These are phyloP conservation scores for Triplophysa bombifrons DNA, from an alignment of 2,797 vertebrate species.

Conservation along the genomic window DNA sequence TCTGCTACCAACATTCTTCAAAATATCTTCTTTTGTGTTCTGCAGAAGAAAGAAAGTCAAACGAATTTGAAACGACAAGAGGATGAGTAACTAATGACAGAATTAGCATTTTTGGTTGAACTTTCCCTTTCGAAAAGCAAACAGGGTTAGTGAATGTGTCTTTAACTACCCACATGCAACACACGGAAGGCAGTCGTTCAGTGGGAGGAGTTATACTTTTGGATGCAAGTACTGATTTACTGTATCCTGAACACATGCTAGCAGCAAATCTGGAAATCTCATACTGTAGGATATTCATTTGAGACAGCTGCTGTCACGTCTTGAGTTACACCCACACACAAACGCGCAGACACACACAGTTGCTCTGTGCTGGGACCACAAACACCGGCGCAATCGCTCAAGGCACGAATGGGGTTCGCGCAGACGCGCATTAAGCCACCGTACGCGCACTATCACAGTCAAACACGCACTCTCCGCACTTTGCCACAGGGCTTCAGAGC, in stretches of 20 bases:
- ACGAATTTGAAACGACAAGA: too few relatives aligned
- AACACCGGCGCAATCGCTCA: slow-evolving; percentile 41
- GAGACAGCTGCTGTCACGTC: slow-evolving; percentile 21
- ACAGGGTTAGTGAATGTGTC: background rate
- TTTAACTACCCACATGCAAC: background rate
- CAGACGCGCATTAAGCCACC: slow-evolving; percentile 47
- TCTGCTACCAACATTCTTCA: too few relatives aligned
- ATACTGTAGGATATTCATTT: slow-evolving; percentile 22
- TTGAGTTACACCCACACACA: slow-evolving; percentile 41
- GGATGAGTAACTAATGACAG: too few relatives aligned
- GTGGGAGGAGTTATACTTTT: background rate
- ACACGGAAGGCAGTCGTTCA: background rate
- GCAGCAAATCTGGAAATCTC: slow-evolving; percentile 10
- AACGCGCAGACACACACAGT: slow-evolving; percentile 23
- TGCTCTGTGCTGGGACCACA: slow-evolving; percentile 35
- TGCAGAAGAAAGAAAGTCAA: too few relatives aligned
- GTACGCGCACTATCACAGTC: slow-evolving; percentile 34
- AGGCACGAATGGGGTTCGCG: slow-evolving; percentile 30
- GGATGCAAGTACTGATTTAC: background rate
- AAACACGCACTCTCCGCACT: slow-evolving; percentile 33
- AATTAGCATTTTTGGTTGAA: too few relatives aligned
- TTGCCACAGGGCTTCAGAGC: slow-evolving; percentile 34
- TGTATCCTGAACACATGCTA: slow-evolving; percentile 4
- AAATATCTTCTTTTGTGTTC: too few relatives aligned
- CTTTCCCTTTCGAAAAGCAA: background rate